Evolutionary conservation across 2,113 vertebrate species (phyloP).

Genomic region (Narcine bancroftii): DNA sequence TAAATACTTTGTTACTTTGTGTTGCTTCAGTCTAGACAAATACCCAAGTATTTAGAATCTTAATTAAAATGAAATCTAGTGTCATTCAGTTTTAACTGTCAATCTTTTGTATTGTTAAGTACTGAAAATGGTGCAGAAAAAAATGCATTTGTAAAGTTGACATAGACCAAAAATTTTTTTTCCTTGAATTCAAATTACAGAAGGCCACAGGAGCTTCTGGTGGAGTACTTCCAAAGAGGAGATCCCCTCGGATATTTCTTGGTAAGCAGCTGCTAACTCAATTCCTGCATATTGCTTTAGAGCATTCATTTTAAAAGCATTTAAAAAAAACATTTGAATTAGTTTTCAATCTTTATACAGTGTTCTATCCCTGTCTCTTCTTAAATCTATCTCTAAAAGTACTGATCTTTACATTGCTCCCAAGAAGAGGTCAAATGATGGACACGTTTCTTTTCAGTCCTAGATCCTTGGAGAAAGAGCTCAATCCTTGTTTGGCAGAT

Average conservation of each 20-base stretch:
- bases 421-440: not conserved
- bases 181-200: conserved; percentile 56
- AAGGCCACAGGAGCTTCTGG: conserved; percentile 88
- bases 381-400: not conserved
- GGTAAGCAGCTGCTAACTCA: conserved; percentile 51
- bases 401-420: not conserved
- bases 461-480: not conserved
- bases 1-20: too few species aligned
- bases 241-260: conserved; percentile 88
- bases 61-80: not conserved
- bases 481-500: not conserved
- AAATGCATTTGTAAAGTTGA: not conserved
- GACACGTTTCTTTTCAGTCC: not conserved
- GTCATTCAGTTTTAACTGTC: not conserved
- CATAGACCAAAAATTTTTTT: not conserved
- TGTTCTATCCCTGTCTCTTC: not conserved
- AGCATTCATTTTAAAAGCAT: not conserved
- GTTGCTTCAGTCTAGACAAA: not conserved
- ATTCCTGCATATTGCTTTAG: not conserved
- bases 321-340: not conserved
- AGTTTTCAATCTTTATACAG: not conserved
- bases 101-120: not conserved
- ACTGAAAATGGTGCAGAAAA: not conserved
- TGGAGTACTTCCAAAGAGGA: conserved; percentile 78
- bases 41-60: not conserved